Conservation (phyloP, 2,797 vertebrate species). For the Strix occidentalis region DNA sequence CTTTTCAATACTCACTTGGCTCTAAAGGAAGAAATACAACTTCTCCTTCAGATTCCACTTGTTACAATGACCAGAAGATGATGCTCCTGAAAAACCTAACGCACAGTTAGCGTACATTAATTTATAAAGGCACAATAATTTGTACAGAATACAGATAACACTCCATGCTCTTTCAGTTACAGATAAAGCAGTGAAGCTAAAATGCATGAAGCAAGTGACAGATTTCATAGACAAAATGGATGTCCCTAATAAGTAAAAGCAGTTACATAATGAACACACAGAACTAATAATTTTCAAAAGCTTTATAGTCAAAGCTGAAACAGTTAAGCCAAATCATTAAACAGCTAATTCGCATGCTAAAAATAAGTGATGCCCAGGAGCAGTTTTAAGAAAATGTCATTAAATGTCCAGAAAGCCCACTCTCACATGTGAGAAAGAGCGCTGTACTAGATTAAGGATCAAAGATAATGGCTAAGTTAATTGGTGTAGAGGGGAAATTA, state of each 20-base stretch:
- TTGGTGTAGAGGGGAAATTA: neutral
- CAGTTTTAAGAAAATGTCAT: neutral
- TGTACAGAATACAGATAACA: neutral
- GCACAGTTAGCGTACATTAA: rapidly evolving
- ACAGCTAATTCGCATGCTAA: neutral
- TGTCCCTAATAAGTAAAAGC: neutral
- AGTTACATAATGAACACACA: neutral
- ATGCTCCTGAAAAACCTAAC: neutral
- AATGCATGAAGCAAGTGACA: neutral
- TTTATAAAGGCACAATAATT: neutral
- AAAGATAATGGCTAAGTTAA: neutral
- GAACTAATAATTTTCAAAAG: neutral
- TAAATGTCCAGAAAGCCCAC: neutral
- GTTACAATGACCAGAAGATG: neutral
- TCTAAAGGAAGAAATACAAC: neutral
- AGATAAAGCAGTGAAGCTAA: neutral
- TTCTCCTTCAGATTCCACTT: neutral
- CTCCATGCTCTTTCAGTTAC: neutral
- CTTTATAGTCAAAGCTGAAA: neutral
- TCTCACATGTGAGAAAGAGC: neutral
- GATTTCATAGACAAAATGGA: neutral
- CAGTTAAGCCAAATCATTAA: neutral
- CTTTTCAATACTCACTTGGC: neutral
- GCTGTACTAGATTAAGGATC: neutral
- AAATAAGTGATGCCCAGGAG: neutral